phyloP scores from a whole-genome alignment of 1,140 invertebrate genomes.

The Maniola jurtina region DNA sequence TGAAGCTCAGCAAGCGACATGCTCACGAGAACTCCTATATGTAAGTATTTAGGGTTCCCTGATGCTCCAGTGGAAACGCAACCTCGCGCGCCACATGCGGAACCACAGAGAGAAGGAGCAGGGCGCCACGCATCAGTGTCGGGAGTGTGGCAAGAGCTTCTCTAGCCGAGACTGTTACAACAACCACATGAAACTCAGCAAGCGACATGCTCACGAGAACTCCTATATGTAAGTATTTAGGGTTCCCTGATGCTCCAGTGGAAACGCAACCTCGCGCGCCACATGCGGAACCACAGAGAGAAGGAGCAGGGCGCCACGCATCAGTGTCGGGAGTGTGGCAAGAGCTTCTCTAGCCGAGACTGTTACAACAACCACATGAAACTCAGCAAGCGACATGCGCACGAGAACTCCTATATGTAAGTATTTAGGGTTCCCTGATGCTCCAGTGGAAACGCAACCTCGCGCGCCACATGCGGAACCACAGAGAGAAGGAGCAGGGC shows the following conservation, averaged over 20 bases:
- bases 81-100: conserved; percentile 55
- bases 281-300: too few species aligned
- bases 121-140: conserved; percentile 52
- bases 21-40: conserved; percentile 45
- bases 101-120: conserved; percentile 54
- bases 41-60: conserved; percentile 50
- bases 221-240: conserved; percentile 48
- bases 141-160: conserved; percentile 61
- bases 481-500: too few species aligned
- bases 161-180: conserved; percentile 61
- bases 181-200: conserved; percentile 67
- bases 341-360: conserved; percentile 59
- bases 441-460: too few species aligned
- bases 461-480: too few species aligned
- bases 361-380: conserved; percentile 67
- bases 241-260: too few species aligned
- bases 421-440: conserved; percentile 20
- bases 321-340: conserved; percentile 56
- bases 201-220: conserved; percentile 51
- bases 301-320: conserved; percentile 27
- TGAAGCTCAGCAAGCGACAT: conserved; percentile 63
- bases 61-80: conserved; percentile 70
- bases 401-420: conserved; percentile 48
- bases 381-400: conserved; percentile 61
- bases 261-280: too few species aligned